Conservation (phyloP, 2,113 vertebrate species). For the Oryctolagus cuniculus region DNA sequence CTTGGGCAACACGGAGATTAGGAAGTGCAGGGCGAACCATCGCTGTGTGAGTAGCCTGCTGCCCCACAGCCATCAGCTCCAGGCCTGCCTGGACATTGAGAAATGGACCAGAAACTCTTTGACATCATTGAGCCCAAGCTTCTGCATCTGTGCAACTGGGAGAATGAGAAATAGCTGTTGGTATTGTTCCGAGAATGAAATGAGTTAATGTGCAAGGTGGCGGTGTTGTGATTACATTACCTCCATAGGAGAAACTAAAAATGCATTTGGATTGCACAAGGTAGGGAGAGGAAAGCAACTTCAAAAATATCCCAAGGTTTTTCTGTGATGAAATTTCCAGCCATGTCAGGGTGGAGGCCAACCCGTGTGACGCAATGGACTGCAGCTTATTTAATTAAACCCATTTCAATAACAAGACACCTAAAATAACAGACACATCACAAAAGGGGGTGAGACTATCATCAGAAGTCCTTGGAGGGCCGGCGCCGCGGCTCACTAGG, state of each 20-base stretch:
- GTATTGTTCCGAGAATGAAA: slow-evolving; percentile 65
- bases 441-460: slow-evolving; percentile 1
- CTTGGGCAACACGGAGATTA: not conserved
- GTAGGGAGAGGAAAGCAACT: not conserved
- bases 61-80: not conserved
- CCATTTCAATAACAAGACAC: slow-evolving; percentile 38
- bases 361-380: slow-evolving; percentile 26
- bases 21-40: not conserved
- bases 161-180: slow-evolving; percentile 69
- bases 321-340: slow-evolving; percentile 51
- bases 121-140: not conserved
- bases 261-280: slow-evolving; percentile 14
- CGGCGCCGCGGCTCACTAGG: too few relatives aligned
- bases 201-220: slow-evolving; percentile 17
- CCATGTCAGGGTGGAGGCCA: slow-evolving; percentile 62
- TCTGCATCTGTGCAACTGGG: slow-evolving; percentile 43
- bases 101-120: slow-evolving; percentile 58
- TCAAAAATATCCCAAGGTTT: slow-evolving; percentile 51
- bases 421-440: slow-evolving; percentile 33
- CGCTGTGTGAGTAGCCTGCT: not conserved
- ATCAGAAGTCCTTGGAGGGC: slow-evolving; percentile 6
- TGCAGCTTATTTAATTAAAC: slow-evolving; percentile 59
- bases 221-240: not conserved
- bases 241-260: slow-evolving; percentile 52
- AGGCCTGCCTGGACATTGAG: slow-evolving; percentile 56